These are phyloP conservation scores for Ataeniobius toweri DNA, from an alignment of 2,797 vertebrate species.

Conservation along the genomic window DNA sequence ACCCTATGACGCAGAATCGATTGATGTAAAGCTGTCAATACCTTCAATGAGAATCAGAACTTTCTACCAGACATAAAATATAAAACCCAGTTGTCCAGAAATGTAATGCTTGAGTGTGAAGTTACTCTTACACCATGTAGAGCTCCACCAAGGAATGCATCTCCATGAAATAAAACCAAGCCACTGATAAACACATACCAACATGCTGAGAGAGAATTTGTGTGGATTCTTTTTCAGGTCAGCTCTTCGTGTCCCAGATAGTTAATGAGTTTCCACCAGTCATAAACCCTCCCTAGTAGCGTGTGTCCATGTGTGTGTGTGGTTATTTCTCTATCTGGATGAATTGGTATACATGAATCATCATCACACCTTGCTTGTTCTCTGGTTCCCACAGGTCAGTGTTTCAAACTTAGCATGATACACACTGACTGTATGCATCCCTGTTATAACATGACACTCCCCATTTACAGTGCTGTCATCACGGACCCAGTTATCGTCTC, in stretches of 20 bases:
- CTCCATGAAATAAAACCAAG: neutral
- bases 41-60: neutral
- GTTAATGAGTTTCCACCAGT: constrained; percentile 35
- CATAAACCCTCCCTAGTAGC: constrained; percentile 38
- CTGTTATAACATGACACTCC: constrained; percentile 70
- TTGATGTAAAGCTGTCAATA: neutral
- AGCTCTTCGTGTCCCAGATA: constrained; percentile 23
- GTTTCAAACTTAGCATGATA: constrained; percentile 60
- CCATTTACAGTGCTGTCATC: constrained; percentile 80
- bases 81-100: constrained; percentile 14
- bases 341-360: constrained; percentile 34
- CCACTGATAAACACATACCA: constrained; percentile 6
- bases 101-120: neutral
- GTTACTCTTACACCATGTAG: constrained; percentile 19
- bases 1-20: neutral
- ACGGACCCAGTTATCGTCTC: constrained; percentile 81
- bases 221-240: constrained; percentile 27
- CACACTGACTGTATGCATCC: constrained; percentile 62
- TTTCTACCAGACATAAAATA: neutral
- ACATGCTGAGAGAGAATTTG: constrained; percentile 7
- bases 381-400: constrained; percentile 42
- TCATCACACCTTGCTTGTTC: neutral
- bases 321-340: constrained; percentile 37
- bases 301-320: constrained; percentile 8
- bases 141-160: constrained; percentile 11